These are phyloP conservation scores for Gephyroberyx darwinii DNA, from an alignment of 2,797 vertebrate genomes.

Conservation along the genomic window DNA sequence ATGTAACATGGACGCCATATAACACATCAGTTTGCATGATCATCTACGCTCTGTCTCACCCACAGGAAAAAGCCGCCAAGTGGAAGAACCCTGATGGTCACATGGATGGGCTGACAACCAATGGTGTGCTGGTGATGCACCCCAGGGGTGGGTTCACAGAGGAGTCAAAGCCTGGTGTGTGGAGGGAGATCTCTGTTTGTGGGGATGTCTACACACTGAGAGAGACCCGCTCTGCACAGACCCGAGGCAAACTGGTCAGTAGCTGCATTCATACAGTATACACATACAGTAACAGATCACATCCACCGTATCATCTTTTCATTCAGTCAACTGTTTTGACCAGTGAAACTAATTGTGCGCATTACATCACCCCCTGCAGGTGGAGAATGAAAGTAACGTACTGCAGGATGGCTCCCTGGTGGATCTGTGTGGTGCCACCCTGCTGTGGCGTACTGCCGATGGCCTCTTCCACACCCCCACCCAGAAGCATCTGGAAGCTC, in stretches of 20 bases:
- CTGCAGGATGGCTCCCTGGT: conserved; percentile 96
- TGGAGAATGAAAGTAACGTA: conserved; percentile 94
- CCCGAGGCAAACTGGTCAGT: conserved; percentile 93
- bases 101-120: conserved; percentile 98
- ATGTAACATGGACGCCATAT: conserved; percentile 4
- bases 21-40: conserved; percentile 24
- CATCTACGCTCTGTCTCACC: conserved; percentile 12
- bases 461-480: conserved; percentile 95
- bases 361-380: conserved; percentile 75
- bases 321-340: neutral
- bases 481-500: conserved; percentile 97
- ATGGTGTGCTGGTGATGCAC: conserved; percentile 98
- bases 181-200: conserved; percentile 98
- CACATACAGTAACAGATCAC: neutral
- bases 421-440: conserved; percentile 95
- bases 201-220: conserved; percentile 97
- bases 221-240: conserved; percentile 97
- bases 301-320: neutral
- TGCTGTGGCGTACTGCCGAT: conserved; percentile 96
- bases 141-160: conserved; percentile 95
- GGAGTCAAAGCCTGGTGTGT: conserved; percentile 95
- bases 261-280: neutral
- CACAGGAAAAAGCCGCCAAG: conserved; percentile 98
- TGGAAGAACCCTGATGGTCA: conserved; percentile 99
- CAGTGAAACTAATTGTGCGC: conserved; percentile 6